Evolutionary conservation across 92 coral and sea anemone species (phyloP), one percentile per base, ranked within the genome.

Genomic region (Chrysogorgia sp.): DNA sequence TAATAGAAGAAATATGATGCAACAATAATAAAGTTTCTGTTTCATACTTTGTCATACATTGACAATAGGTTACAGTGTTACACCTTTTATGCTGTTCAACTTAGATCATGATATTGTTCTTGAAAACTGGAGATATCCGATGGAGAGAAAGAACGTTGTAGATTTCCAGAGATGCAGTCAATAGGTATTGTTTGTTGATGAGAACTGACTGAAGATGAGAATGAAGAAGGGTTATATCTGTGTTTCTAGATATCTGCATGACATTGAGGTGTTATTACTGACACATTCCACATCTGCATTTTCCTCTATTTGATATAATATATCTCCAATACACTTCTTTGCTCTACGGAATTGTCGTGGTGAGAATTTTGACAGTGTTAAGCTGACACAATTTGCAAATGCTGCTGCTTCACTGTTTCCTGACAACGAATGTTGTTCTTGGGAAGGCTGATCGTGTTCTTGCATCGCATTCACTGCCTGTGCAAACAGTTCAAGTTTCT

Each of bases 401-500:
- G 82, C 86, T 32, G 37, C 71, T 20, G 69, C 86, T 35, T 60
- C 70, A 10, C 20, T 32, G 28, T 55, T 74, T 24, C 58, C 60
- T 60, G 34, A 23, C 43, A 50, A 66, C 33, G 15, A 28, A 24
- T 72, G 53, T 17, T 25, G 24, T 35, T 63, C 76, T 7, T 33
- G 43, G 35, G 66, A 66, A 47, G 52, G 17, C 34, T 9, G 60
- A 7, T 0, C 57, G 58, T 83, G 79, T n/a, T 68, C 78, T 47
- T 84, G 23, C 20, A 71, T 71, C n/a, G 85, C 88, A 31, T 49
- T 52, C 12, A 84, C 88, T 53, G 88, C 85, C 43, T 70, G 71
- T 35, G 84, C 71, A 79, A 84, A 84, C 40, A 84, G 60, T 37
- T 84, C 85, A 23, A 84, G 85, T n/a, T n/a, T n/a, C n/a, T n/a